Evolutionary conservation across 2,797 vertebrate genomes (phyloP).

Genomic region (Premnoplex brunnescens): DNA sequence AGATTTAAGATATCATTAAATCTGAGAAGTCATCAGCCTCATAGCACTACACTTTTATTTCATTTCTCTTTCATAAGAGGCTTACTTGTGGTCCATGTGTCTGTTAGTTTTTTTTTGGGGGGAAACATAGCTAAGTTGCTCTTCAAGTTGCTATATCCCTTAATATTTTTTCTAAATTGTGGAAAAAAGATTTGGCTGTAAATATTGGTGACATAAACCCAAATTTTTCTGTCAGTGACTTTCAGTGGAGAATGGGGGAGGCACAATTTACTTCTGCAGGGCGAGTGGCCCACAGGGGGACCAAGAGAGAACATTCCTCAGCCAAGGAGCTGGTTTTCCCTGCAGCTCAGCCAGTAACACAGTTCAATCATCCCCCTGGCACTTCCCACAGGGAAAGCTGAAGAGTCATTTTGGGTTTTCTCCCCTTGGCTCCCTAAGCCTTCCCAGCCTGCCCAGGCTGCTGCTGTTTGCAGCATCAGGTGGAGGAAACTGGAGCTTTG

Average conservation of each 20-base stretch:
- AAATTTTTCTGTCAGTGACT: not conserved
- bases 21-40: not conserved
- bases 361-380: not conserved
- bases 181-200: not conserved
- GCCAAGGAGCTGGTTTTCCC: not conserved
- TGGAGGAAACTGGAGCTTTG: not conserved
- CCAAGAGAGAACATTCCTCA: not conserved
- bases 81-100: not conserved
- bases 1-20: not conserved
- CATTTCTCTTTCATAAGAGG: not conserved
- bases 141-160: not conserved
- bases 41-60: not conserved
- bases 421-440: not conserved
- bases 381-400: not conserved
- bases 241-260: not conserved
- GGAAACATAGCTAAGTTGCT: not conserved
- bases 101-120: not conserved
- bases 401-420: not conserved
- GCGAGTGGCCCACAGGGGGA: not conserved
- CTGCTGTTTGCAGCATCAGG: not conserved
- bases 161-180: not conserved
- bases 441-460: not conserved
- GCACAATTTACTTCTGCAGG: not conserved
- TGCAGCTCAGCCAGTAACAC: not conserved
- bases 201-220: not conserved